phyloP scores from a whole-genome alignment of 2,888 invertebrate species.

The Andrena bucephala region DNA sequence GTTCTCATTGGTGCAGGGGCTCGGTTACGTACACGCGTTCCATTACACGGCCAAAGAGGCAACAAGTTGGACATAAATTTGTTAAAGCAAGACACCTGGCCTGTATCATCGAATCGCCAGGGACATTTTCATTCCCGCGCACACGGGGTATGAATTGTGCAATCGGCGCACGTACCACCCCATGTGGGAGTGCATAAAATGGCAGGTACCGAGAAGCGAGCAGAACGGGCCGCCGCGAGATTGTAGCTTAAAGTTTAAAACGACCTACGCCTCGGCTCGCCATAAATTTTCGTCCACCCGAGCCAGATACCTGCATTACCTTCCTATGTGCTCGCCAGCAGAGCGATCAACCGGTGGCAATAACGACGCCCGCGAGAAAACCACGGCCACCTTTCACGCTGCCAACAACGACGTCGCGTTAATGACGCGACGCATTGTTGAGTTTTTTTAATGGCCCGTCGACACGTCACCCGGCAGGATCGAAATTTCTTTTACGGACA shows the following conservation, averaged over 20 bases:
- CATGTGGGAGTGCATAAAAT: constrained; percentile 42
- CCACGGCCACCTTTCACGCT: constrained; percentile 26
- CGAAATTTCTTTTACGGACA: neutral
- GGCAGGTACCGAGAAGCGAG: constrained; percentile 40
- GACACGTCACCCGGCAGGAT: constrained; percentile 6
- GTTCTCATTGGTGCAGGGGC: constrained; percentile 16
- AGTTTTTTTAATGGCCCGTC: constrained; percentile 7
- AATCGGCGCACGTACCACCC: constrained; percentile 22
- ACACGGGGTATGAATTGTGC: constrained; percentile 47
- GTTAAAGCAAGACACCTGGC: constrained; percentile 22
- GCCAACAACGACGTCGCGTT: constrained; percentile 3
- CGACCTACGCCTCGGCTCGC: constrained; percentile 76
- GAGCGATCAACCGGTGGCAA: constrained; percentile 24
- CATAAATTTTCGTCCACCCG: constrained; percentile 75
- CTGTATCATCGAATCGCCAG: constrained; percentile 41
- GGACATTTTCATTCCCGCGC: constrained; percentile 34
- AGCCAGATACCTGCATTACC: constrained; percentile 13
- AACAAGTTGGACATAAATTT: constrained; percentile 48
- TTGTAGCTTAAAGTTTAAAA: constrained; percentile 69
- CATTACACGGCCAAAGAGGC: constrained; percentile 4
- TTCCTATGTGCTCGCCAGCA: constrained; percentile 21
- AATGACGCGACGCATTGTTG: constrained; percentile 25
- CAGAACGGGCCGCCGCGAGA: constrained; percentile 54
- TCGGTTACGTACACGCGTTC: constrained; percentile 27
- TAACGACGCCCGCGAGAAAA: constrained; percentile 30